A percentile compares a stretch with the other conserved stretches of the same genome.
phyloP scores from a whole-genome alignment of 2,797 vertebrate genomes.

The Naso thynnoides region DNA sequence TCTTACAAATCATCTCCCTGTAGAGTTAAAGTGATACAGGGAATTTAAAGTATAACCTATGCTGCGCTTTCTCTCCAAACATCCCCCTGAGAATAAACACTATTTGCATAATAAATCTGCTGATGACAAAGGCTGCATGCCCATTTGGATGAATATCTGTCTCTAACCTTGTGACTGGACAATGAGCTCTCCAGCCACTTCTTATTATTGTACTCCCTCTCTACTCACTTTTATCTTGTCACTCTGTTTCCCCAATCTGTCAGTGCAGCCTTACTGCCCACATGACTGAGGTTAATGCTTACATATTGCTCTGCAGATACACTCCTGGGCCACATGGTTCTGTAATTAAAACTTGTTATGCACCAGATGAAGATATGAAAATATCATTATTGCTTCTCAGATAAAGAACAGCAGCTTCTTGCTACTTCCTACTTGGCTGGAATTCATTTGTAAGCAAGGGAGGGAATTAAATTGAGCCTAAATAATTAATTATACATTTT shows the following conservation, averaged over 20 bases:
- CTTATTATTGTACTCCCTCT: constrained; percentile 21
- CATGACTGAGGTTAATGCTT: constrained; percentile 41
- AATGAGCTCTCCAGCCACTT: constrained; percentile 10
- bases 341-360: constrained; percentile 59
- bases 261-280: constrained; percentile 34
- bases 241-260: background rate
- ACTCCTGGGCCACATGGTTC: constrained; percentile 33
- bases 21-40: background rate
- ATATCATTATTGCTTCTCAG: constrained; percentile 47
- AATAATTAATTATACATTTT: constrained; percentile 7
- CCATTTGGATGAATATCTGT: constrained; percentile 37
- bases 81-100: constrained; percentile 36
- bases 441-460: constrained; percentile 25
- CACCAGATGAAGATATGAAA: constrained; percentile 54
- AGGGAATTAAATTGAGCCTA: background rate
- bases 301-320: constrained; percentile 45
- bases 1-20: background rate
- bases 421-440: constrained; percentile 22
- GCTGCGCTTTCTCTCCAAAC: background rate
- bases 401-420: constrained; percentile 29
- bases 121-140: constrained; percentile 14
- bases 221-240: constrained; percentile 3
- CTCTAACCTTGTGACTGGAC: constrained; percentile 54
- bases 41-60: constrained; percentile 30
- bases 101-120: constrained; percentile 24